phyloP scores from a whole-genome alignment of 2,797 vertebrate species.

The Anabas testudineus region DNA sequence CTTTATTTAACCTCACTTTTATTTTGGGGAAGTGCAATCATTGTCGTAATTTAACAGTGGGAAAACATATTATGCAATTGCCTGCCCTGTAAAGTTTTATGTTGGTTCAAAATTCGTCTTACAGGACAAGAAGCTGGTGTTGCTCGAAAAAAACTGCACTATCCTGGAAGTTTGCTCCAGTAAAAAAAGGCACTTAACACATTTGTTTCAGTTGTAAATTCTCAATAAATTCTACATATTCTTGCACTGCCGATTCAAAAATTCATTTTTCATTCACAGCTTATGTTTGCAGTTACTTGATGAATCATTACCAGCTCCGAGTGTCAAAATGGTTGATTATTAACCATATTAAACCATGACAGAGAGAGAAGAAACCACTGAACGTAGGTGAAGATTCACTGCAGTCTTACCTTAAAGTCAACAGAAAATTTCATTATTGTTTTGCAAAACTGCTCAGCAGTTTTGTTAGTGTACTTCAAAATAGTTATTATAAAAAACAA shows the following conservation, averaged over 20 bases:
- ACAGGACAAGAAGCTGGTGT: slow-evolving; percentile 2
- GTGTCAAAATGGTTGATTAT: slow-evolving; percentile 6
- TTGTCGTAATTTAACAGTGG: neutral
- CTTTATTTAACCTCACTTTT: neutral
- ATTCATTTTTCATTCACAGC: neutral
- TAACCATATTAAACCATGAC: neutral
- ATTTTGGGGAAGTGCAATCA: neutral
- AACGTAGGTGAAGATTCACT: neutral
- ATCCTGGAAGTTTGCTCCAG: neutral
- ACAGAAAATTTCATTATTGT: too few species aligned
- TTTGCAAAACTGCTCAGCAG: neutral
- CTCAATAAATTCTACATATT: neutral
- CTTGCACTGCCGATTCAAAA: neutral
- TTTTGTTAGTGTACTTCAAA: too few species aligned
- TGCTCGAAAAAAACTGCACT: neutral
- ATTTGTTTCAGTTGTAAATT: slow-evolving; percentile 4
- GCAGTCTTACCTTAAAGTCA: neutral
- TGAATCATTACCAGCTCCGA: slow-evolving; percentile 4
- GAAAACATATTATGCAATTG: neutral
- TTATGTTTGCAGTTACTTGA: slow-evolving; percentile 8
- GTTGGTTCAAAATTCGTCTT: neutral
- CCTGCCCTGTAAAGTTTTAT: neutral
- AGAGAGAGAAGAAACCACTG: neutral
- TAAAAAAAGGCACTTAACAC: slow-evolving; percentile 17
- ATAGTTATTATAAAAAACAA: too few species aligned